A percentile compares a stretch with the other conserved stretches of the same genome.
These are phyloP conservation scores for Troglohyphantes excavatus DNA, from an alignment of 2,888 invertebrate genomes.

Conservation along the genomic window DNA sequence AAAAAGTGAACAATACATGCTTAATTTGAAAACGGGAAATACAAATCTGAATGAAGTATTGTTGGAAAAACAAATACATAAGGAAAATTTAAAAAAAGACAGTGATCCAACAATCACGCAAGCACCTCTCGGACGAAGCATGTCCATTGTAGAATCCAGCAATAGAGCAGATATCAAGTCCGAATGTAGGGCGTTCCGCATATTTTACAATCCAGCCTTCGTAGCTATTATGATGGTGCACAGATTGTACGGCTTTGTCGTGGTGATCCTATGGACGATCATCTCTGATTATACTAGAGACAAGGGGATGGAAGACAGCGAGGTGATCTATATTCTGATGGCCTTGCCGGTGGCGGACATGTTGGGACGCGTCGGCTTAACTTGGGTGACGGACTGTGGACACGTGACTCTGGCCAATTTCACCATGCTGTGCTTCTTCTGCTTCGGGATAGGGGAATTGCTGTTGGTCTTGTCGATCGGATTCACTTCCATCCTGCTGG, in stretches of 20 bases:
- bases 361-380: not conserved
- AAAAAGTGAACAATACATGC: too few relatives aligned
- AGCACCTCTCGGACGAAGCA: too few relatives aligned
- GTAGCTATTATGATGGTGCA: too few relatives aligned
- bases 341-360: not conserved
- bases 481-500: not conserved
- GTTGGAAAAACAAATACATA: too few relatives aligned
- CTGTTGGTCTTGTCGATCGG: not conserved
- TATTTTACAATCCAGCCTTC: too few relatives aligned
- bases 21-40: too few relatives aligned
- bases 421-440: not conserved
- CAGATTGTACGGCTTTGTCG: not conserved
- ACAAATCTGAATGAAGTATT: too few relatives aligned
- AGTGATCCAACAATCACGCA: too few relatives aligned
- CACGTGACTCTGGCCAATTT: not conserved
- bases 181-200: too few relatives aligned
- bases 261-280: conserved; percentile 4
- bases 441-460: not conserved
- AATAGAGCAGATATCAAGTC: too few relatives aligned
- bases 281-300: conserved; percentile 11
- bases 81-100: too few relatives aligned
- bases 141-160: too few relatives aligned
- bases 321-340: conserved; percentile 11
- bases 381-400: not conserved
- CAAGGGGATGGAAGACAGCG: not conserved